Evolutionary conservation across 2,888 invertebrate species (phyloP).

Genomic region (Litoditis marina): DNA sequence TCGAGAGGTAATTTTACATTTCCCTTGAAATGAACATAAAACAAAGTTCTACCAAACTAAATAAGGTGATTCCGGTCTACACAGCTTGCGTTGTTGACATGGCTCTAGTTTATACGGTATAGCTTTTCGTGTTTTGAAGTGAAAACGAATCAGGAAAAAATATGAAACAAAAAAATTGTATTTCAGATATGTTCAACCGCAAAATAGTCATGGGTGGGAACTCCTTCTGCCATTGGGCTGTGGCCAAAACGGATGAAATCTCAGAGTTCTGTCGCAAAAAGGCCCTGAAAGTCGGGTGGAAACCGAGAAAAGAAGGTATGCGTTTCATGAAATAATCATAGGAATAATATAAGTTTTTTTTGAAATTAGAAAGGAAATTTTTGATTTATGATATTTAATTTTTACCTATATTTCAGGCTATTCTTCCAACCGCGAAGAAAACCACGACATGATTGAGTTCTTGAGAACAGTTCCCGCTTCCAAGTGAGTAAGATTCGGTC

Average conservation of each 20-base stretch:
- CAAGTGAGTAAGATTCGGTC: no score
- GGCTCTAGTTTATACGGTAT: no score
- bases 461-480: conserved; percentile 44
- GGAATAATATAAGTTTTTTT: no score
- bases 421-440: conserved; percentile 42
- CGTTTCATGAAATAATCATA: no score
- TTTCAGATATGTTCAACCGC: conserved; percentile 49
- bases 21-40: not conserved
- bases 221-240: conserved; percentile 52
- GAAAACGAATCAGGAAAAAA: no score
- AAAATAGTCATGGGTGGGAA: conserved; percentile 55
- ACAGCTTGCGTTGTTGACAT: no score
- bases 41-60: not conserved
- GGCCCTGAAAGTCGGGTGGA: conserved; percentile 52
- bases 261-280: conserved; percentile 48
- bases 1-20: conserved; percentile 30
- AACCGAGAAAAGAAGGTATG: conserved; percentile 27
- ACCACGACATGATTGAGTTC: conserved; percentile 44
- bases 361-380: no score
- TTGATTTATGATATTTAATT: no score
- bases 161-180: not conserved
- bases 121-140: no score
- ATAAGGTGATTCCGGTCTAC: no score
- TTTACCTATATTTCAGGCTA: no score
- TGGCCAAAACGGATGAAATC: conserved; percentile 32